A percentile compares a stretch with the other conserved stretches of the same genome.
Evolutionary conservation across 1,140 invertebrate species (phyloP).

Genomic region (Zaprionus africanus): DNA sequence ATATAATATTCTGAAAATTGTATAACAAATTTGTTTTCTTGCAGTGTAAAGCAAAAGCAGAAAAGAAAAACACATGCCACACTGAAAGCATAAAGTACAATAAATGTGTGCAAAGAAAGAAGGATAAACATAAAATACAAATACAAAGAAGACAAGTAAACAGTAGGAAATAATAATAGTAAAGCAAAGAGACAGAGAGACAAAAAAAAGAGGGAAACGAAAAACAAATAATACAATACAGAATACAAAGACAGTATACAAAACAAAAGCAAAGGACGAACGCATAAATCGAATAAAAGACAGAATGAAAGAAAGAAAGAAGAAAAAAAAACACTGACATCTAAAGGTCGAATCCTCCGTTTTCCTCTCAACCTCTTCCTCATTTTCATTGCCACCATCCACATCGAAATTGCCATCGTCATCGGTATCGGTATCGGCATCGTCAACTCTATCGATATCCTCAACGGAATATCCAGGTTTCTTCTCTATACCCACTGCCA

Average conservation of each 20-base stretch:
- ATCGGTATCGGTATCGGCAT: slow-evolving; percentile 11
- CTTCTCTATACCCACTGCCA: too few species aligned
- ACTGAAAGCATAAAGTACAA: slow-evolving; percentile 26
- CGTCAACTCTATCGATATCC: slow-evolving; percentile 13
- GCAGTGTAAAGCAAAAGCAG: slow-evolving; percentile 17
- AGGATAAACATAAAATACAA: neutral
- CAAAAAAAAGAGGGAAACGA: too few species aligned
- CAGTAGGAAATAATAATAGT: slow-evolving; percentile 16
- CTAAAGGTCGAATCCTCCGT: slow-evolving; percentile 43
- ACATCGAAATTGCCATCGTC: slow-evolving; percentile 26
- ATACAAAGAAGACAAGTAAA: slow-evolving; percentile 1
- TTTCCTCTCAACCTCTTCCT: slow-evolving; percentile 36
- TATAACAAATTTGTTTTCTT: slow-evolving; percentile 6
- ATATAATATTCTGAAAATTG: neutral
- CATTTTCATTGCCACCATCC: slow-evolving; percentile 39
- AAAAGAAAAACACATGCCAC: slow-evolving; percentile 22
- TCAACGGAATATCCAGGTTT: neutral
- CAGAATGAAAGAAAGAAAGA: slow-evolving; percentile 13
- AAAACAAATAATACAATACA: neutral
- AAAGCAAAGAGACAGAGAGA: slow-evolving; percentile 6
- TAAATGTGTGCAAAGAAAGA: neutral
- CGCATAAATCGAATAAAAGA: slow-evolving; percentile 17
- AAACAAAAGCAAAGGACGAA: slow-evolving; percentile 32
- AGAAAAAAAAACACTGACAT: slow-evolving; percentile 64
- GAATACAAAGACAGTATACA: slow-evolving; percentile 7